Conservation (phyloP, 1,140 invertebrate species). For the Drosophila teissieri region DNA sequence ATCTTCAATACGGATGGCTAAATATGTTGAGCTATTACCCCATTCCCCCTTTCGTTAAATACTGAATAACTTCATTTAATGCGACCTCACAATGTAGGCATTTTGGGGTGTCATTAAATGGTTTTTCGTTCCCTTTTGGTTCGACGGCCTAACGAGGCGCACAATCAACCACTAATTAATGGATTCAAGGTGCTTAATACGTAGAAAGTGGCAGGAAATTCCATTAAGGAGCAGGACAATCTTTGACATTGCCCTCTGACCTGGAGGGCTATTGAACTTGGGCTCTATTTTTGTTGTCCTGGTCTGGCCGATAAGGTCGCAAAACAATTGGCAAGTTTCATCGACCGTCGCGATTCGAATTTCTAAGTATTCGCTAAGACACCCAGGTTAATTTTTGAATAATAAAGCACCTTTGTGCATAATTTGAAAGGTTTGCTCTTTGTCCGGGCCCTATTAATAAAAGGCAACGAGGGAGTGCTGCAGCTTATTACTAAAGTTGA, state of each 20-base stretch:
- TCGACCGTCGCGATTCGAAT: slow-evolving; percentile 39
- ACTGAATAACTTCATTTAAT: slow-evolving; percentile 33
- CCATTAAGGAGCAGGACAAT: slow-evolving; percentile 24
- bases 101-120: slow-evolving; percentile 32
- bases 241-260: slow-evolving; percentile 39
- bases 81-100: slow-evolving; percentile 3
- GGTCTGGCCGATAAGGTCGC: slow-evolving; percentile 2
- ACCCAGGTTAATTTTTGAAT: slow-evolving; percentile 56
- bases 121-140: slow-evolving; percentile 1
- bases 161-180: slow-evolving; percentile 69
- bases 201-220: slow-evolving; percentile 33
- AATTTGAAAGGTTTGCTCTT: slow-evolving; percentile 44
- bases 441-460: slow-evolving; percentile 46
- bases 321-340: slow-evolving; percentile 50
- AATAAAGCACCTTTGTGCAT: slow-evolving; percentile 73
- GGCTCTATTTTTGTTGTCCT: neutral
- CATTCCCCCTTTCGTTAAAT: slow-evolving; percentile 1
- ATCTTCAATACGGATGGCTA: neutral
- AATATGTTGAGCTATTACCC: slow-evolving; percentile 8
- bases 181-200: slow-evolving; percentile 50
- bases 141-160: slow-evolving; percentile 45
- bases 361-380: neutral
- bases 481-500: slow-evolving; percentile 61
- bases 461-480: slow-evolving; percentile 20
- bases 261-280: slow-evolving; percentile 33